Percentiles rank a stretch among this genome's conserved stretches.
phyloP scores from a whole-genome alignment of 2,113 vertebrate species.

The Cyphomyrus plagiostoma region DNA sequence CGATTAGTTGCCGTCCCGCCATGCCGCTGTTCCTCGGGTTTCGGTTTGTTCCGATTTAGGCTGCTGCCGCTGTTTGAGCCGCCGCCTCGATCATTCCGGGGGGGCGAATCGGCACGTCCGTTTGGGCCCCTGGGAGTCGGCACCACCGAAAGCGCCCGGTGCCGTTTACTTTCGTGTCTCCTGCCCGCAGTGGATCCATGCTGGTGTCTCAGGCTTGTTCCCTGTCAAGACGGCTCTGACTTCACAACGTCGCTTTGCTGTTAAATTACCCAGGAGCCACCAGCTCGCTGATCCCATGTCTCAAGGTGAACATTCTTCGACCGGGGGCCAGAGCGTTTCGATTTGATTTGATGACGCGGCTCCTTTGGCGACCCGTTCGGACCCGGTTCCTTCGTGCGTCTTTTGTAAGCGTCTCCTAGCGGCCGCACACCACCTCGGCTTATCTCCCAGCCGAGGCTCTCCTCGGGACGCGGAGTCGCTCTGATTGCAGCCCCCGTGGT shows the following conservation, averaged over 20 bases:
- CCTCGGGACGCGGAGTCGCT: background rate
- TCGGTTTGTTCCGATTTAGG: background rate
- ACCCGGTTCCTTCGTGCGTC: background rate
- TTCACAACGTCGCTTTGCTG: background rate
- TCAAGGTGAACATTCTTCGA: slow-evolving; percentile 1
- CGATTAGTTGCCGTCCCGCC: background rate
- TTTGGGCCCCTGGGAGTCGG: background rate
- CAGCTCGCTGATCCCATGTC: background rate
- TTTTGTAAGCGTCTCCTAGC: background rate
- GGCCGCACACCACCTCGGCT: background rate
- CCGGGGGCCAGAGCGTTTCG: background rate
- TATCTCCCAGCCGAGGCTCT: background rate
- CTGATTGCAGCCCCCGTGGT: background rate
- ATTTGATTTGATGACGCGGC: background rate
- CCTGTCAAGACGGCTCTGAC: background rate
- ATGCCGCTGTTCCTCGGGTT: background rate
- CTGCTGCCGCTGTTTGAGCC: background rate
- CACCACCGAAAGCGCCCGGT: background rate
- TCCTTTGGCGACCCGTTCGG: background rate
- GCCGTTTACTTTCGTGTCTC: background rate
- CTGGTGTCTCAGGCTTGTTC: background rate
- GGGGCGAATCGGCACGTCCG: background rate
- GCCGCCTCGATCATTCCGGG: background rate
- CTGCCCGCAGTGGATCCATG: background rate
- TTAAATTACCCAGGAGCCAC: background rate